Conservation (phyloP, 2,113 vertebrate genomes). For the Tursiops truncatus region DNA sequence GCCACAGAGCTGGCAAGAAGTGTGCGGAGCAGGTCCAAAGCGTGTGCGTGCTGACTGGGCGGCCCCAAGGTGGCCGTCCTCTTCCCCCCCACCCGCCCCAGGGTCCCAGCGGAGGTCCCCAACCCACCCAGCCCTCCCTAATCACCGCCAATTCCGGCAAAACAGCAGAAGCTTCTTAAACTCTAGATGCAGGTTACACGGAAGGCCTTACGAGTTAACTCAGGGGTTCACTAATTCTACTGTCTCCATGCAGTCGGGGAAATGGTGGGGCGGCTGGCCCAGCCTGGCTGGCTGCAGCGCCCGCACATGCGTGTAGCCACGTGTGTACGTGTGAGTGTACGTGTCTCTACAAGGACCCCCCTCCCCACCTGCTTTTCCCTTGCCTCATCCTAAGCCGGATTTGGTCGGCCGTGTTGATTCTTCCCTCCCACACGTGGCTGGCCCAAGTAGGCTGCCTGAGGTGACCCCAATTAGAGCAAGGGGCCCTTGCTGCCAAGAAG, state of each 20-base stretch:
- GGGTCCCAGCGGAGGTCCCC: constrained; percentile 37
- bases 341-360: constrained; percentile 70
- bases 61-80: neutral
- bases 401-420: constrained; percentile 37
- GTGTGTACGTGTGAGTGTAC: constrained; percentile 51
- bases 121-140: constrained; percentile 70
- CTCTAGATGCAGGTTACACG: constrained; percentile 82
- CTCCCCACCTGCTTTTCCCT: constrained; percentile 65
- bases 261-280: constrained; percentile 65
- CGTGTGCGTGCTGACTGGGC: constrained; percentile 44
- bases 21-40: constrained; percentile 64
- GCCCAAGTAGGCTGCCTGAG: constrained; percentile 63
- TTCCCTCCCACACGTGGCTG: constrained; percentile 68
- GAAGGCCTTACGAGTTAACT: constrained; percentile 80
- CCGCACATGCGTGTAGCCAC: constrained; percentile 63
- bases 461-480: constrained; percentile 47
- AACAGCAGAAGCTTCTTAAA: constrained; percentile 80
- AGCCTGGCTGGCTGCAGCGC: constrained; percentile 49
- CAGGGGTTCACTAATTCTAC: constrained; percentile 82
- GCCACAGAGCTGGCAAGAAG: constrained; percentile 54
- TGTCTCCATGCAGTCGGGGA: constrained; percentile 83
- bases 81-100: constrained; percentile 41
- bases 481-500: constrained; percentile 65
- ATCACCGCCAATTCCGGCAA: constrained; percentile 57
- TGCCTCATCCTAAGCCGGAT: constrained; percentile 55